Evolutionary conservation across 2,797 vertebrate species (phyloP).

Genomic region (Heliangelus exortis): DNA sequence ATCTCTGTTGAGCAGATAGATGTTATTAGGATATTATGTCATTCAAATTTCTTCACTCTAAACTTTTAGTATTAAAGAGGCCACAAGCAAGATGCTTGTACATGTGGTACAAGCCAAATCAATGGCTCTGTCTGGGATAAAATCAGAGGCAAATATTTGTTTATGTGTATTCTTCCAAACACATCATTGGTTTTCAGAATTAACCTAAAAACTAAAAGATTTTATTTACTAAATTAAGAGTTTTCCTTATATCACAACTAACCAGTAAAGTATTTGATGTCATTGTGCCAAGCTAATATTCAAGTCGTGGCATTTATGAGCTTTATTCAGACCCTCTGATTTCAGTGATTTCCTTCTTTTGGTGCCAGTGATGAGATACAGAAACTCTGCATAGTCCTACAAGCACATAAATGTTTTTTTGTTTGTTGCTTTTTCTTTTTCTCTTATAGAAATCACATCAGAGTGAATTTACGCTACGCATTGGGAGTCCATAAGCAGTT

Average conservation of each 20-base stretch:
- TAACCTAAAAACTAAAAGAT: background rate
- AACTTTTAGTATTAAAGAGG: background rate
- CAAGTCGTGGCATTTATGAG: background rate
- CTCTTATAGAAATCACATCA: background rate
- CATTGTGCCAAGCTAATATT: background rate
- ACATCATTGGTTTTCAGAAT: background rate
- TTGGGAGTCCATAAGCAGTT: background rate
- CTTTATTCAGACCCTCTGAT: background rate
- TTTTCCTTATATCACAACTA: background rate
- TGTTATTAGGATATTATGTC: background rate
- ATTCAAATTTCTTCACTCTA: background rate
- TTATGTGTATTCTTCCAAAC: accelerated
- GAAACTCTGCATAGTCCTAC: background rate
- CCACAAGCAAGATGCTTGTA: background rate
- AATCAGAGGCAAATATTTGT: background rate
- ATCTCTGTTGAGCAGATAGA: background rate
- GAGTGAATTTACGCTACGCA: background rate
- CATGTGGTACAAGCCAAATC: background rate
- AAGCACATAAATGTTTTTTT: accelerated
- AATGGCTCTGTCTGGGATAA: background rate
- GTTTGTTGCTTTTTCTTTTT: too few relatives aligned
- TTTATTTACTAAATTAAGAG: background rate
- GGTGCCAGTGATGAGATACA: background rate
- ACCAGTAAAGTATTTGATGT: background rate
- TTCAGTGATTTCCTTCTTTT: background rate